Percentiles rank a stretch among this genome's conserved stretches.
Conservation (phyloP, 2,888 invertebrate genomes). For the Diogma glabrata region DNA sequence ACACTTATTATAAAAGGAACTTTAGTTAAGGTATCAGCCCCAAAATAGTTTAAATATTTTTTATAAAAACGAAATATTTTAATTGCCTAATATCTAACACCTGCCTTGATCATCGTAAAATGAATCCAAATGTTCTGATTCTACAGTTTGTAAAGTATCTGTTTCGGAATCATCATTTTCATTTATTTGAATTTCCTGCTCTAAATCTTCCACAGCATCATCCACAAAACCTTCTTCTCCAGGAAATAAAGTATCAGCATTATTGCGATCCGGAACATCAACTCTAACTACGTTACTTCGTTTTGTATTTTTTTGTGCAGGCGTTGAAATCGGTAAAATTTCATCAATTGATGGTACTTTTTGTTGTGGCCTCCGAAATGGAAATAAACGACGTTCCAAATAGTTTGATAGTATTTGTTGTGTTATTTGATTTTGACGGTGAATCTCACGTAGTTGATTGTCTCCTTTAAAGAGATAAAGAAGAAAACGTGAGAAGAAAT, state of each 20-base stretch:
- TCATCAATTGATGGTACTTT: conserved; percentile 50
- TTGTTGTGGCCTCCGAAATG: conserved; percentile 39
- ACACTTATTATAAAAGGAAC: too few species aligned
- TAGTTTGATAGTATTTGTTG: conserved; percentile 64
- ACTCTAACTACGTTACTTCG: background rate
- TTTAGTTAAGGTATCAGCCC: too few species aligned
- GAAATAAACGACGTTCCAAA: conserved; percentile 55
- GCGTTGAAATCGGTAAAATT: conserved; percentile 44
- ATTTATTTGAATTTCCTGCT: background rate
- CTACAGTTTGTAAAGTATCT: conserved; percentile 55
- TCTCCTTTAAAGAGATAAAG: conserved; percentile 9
- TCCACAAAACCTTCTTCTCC: too few species aligned
- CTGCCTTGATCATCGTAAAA: conserved; percentile 10
- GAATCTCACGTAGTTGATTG: conserved; percentile 8
- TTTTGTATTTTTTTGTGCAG: conserved; percentile 7
- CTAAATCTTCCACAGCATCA: background rate
- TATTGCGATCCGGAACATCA: background rate
- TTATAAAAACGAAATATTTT: too few species aligned
- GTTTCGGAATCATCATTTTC: conserved; percentile 5
- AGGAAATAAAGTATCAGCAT: background rate
- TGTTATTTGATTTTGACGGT: conserved; percentile 63
- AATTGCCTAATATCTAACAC: background rate
- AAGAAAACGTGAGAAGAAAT: conserved; percentile 8
- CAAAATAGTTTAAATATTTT: too few species aligned
- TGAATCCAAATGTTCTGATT: conserved; percentile 45